Evolutionary conservation across 37 sponge, comb jelly and placozoan genomes (phyloP).

Genomic region (Theonella swinhoei): DNA sequence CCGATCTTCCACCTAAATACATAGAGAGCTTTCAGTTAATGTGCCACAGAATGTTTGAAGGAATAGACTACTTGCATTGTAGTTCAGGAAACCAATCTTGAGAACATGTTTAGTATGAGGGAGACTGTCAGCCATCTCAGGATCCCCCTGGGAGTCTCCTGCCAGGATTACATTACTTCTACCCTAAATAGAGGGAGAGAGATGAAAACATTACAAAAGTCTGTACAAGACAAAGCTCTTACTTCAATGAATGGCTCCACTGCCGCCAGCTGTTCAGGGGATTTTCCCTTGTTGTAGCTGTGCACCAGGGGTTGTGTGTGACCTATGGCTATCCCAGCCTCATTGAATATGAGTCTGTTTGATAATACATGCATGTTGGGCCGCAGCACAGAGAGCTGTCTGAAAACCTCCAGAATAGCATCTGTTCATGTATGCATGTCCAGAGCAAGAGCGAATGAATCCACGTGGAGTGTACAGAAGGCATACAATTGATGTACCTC

Average conservation of each 20-base stretch:
- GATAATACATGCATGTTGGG: conserved; percentile 50
- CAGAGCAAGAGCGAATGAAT: too few species aligned
- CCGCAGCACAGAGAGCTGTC: conserved; percentile 14
- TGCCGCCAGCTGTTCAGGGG: conserved; percentile 26
- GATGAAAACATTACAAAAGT: too few species aligned
- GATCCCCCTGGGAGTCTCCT: conserved; percentile 83
- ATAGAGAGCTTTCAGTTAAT: too few species aligned
- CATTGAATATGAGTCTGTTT: conserved; percentile 53
- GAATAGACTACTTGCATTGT: conserved; percentile 48
- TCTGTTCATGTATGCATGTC: conserved; percentile 35
- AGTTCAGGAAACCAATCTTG: conserved; percentile 85
- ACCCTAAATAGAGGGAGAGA: conserved; percentile 36
- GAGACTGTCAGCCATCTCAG: conserved; percentile 67
- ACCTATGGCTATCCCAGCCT: conserved; percentile 16
- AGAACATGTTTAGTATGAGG: conserved; percentile 36
- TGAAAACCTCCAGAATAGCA: conserved; percentile 34
- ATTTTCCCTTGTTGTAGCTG: conserved; percentile 67
- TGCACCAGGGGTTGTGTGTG: conserved; percentile 60
- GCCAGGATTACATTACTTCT: conserved; percentile 65
- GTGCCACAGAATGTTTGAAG: too few species aligned
- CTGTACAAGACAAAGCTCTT: too few species aligned
- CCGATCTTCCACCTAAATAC: conserved; percentile 56
- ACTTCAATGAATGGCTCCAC: conserved; percentile 45
- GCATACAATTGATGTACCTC: too few species aligned
- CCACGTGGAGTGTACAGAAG: too few species aligned